Percentiles rank a stretch among this genome's conserved stretches.
phyloP scores from a whole-genome alignment of 2,888 invertebrate genomes.

The Dryococelus australis region DNA sequence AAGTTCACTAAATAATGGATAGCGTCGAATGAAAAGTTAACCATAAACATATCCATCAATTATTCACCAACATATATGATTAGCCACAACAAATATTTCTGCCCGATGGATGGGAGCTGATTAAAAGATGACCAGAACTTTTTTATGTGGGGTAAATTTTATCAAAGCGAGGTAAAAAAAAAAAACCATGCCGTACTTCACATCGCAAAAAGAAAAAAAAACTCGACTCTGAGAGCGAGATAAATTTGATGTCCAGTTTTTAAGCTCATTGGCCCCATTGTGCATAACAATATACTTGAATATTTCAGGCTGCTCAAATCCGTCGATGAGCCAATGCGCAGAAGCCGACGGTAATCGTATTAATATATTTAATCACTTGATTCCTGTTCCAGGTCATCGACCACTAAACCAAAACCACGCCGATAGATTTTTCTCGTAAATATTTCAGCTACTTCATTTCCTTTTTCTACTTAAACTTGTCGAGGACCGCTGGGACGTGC shows the following conservation, averaged over 20 bases:
- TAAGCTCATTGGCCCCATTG: slow-evolving; percentile 1
- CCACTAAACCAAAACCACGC: slow-evolving; percentile 21
- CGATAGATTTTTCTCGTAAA: neutral
- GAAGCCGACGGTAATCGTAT: slow-evolving; percentile 20
- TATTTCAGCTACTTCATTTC: neutral
- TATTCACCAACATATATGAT: neutral
- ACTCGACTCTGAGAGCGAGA: neutral
- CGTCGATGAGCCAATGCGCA: neutral
- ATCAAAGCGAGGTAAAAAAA: neutral
- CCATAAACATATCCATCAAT: neutral
- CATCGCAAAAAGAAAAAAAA: neutral
- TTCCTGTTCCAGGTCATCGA: slow-evolving; percentile 21
- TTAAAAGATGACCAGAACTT: neutral
- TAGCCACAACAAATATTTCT: neutral
- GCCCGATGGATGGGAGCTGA: neutral
- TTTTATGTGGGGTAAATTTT: neutral
- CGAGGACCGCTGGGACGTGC: neutral
- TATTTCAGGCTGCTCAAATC: neutral
- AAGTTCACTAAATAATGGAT: neutral
- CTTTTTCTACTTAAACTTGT: neutral
- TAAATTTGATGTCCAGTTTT: neutral
- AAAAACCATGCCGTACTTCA: neutral
- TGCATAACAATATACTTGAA: neutral
- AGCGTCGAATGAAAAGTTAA: neutral
- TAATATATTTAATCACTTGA: slow-evolving; percentile 27